Conservation (phyloP, 2,113 vertebrate genomes). For the Sitta europaea region DNA sequence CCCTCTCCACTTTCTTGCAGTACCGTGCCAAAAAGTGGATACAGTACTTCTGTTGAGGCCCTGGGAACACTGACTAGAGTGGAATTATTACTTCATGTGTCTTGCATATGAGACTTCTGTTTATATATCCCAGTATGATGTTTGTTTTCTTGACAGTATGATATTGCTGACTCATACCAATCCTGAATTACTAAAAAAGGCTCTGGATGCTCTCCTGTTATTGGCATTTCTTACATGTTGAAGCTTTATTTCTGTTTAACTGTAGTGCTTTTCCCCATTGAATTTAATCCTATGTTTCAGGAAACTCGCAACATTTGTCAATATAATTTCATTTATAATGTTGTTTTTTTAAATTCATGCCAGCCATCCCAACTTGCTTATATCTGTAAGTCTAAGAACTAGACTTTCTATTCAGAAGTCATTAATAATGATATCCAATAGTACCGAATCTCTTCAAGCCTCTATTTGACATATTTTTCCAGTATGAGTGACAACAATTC, state of each 20-base stretch:
- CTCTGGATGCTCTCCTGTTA: background rate
- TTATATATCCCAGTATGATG: slow-evolving; percentile 23
- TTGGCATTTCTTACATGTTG: background rate
- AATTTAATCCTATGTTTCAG: background rate
- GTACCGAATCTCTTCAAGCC: background rate
- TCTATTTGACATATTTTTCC: background rate
- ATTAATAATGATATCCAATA: background rate
- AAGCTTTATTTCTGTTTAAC: background rate
- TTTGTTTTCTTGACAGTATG: slow-evolving; percentile 27
- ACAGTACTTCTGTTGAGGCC: slow-evolving; percentile 1
- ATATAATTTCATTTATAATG: background rate
- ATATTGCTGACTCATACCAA: slow-evolving; percentile 4
- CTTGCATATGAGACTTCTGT: background rate
- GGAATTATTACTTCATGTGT: slow-evolving; percentile 10
- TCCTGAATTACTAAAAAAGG: background rate
- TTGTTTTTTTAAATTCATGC: background rate
- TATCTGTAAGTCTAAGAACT: background rate
- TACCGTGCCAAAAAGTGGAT: background rate
- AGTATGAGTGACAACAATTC: background rate
- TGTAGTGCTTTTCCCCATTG: background rate
- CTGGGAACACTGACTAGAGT: background rate
- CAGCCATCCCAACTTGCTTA: background rate
- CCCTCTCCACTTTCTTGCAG: background rate
- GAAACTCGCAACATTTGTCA: background rate
- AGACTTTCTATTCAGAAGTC: background rate